phyloP scores from a whole-genome alignment of 2,113 vertebrate species.

The Oreotrochilus melanogaster region DNA sequence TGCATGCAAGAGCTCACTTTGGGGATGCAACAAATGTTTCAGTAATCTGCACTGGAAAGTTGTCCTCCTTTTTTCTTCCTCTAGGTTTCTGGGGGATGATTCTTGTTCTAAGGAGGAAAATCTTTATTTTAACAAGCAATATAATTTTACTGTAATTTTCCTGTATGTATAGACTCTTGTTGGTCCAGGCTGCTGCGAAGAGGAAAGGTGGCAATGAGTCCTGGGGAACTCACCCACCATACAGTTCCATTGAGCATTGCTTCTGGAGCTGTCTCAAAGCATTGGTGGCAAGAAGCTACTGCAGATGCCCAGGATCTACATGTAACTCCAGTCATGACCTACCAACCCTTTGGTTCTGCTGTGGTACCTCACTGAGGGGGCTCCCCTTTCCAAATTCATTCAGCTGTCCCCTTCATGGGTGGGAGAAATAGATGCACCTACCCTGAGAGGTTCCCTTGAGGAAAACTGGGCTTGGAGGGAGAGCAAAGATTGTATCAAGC shows the following conservation, averaged over 20 bases:
- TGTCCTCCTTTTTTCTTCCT: background rate
- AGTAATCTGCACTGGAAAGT: conserved; percentile 30
- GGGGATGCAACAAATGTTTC: conserved; percentile 47
- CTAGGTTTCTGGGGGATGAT: background rate
- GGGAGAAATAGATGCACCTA: background rate
- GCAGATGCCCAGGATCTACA: background rate
- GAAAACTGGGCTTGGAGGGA: background rate
- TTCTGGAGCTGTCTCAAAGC: background rate
- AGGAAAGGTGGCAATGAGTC: background rate
- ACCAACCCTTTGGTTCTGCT: background rate
- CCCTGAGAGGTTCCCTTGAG: background rate
- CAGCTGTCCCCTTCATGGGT: background rate
- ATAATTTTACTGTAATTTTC: background rate
- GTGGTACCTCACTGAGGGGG: background rate
- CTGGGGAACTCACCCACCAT: background rate
- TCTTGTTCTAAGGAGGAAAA: background rate
- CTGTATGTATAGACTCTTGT: background rate
- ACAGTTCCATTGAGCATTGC: background rate
- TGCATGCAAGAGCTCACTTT: conserved; percentile 39
- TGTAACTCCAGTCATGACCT: background rate
- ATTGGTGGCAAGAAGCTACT: background rate
- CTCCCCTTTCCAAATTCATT: background rate
- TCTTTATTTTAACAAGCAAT: background rate
- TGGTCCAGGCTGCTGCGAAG: background rate
- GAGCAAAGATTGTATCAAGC: background rate